Conservation (phyloP, 2,113 vertebrate species). For the Lamprotornis superbus region DNA sequence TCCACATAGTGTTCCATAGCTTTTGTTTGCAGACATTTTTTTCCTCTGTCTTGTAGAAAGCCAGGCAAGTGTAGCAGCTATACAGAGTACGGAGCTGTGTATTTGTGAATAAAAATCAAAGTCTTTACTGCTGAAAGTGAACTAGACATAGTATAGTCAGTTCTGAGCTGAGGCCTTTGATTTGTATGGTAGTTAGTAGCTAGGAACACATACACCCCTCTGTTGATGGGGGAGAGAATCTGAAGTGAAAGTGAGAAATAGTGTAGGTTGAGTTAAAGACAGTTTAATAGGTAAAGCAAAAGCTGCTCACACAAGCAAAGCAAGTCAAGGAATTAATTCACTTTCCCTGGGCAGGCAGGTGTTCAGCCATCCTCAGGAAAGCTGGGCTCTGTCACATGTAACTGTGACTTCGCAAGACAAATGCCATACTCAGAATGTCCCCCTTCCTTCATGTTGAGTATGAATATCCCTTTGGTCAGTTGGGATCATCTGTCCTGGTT, state of each 20-base stretch:
- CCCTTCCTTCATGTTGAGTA: not conserved
- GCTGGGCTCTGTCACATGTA: not conserved
- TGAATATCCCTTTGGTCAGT: not conserved
- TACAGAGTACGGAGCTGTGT: not conserved
- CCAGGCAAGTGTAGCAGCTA: not conserved
- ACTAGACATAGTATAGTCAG: not conserved
- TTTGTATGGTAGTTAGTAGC: not conserved
- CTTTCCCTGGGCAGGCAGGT: not conserved
- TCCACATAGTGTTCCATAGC: not conserved
- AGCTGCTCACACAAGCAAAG: not conserved
- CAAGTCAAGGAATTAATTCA: not conserved
- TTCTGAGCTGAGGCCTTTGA: not conserved
- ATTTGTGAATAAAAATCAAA: not conserved
- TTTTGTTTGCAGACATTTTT: not conserved
- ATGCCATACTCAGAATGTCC: not conserved
- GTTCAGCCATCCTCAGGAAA: not conserved
- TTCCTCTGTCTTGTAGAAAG: not conserved
- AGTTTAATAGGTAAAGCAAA: not conserved
- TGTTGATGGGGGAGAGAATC: not conserved
- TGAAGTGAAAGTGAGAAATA: not conserved
- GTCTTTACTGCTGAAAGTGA: not conserved
- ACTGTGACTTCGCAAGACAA: not conserved
- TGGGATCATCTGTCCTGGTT: not conserved
- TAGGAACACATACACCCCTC: not conserved
- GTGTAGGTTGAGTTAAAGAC: not conserved